phyloP scores from a whole-genome alignment of 2,113 vertebrate species.

The Colossoma macropomum region DNA sequence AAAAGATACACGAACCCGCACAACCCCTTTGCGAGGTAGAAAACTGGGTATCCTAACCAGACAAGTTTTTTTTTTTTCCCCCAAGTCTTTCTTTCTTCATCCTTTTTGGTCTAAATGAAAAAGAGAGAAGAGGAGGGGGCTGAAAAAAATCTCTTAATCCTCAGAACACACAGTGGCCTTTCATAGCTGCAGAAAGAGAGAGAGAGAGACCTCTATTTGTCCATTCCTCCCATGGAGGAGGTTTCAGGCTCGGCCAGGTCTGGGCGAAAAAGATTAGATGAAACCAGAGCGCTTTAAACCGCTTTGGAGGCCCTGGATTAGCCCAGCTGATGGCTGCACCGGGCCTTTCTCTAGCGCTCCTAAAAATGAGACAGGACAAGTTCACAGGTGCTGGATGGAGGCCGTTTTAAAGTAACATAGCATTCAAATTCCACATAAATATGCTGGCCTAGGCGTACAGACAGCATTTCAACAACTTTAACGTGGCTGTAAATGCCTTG shows the following conservation, averaged over 20 bases:
- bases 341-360: slow-evolving; percentile 75
- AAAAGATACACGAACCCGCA: slow-evolving; percentile 41
- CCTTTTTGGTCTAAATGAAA: slow-evolving; percentile 77
- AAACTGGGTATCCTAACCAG: slow-evolving; percentile 60
- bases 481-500: too few relatives aligned
- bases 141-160: slow-evolving; percentile 77
- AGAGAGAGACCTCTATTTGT: slow-evolving; percentile 85
- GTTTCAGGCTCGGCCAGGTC: slow-evolving; percentile 85
- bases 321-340: slow-evolving; percentile 74
- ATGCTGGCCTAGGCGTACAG: neutral
- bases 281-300: slow-evolving; percentile 96
- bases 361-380: slow-evolving; percentile 81
- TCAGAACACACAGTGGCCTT: slow-evolving; percentile 84
- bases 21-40: slow-evolving; percentile 39
- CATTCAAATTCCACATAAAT: neutral
- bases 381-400: slow-evolving; percentile 82
- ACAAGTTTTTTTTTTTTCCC: slow-evolving; percentile 63
- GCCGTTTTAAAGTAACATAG: slow-evolving; percentile 66
- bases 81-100: slow-evolving; percentile 44
- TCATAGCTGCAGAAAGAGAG: slow-evolving; percentile 75
- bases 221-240: slow-evolving; percentile 79
- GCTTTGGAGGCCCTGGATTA: slow-evolving; percentile 91
- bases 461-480: neutral
- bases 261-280: slow-evolving; percentile 95
- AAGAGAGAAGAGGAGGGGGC: slow-evolving; percentile 46